Base-by-base conservation (phyloP, 2,888 invertebrate species). In the Orthonychiurus folsomi region DNA sequence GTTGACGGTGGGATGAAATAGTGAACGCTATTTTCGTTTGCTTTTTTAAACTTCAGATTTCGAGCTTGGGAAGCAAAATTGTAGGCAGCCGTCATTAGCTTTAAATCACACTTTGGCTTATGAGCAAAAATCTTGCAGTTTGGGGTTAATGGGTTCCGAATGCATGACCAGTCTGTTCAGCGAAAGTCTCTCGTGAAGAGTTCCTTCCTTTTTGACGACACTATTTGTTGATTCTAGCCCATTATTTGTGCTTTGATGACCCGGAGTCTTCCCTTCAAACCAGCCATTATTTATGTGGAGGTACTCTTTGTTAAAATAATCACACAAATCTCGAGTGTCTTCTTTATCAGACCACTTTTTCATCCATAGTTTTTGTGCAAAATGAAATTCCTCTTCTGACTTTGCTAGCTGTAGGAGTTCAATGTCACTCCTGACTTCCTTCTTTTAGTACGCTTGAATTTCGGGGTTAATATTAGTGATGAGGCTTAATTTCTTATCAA, bases 361-460 rank as follows among this genome's bases (percentile, higher is more conserved):
- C 52, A 12, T 9, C 9, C 5, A 52, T 20, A 52, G 24, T 12
- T 5, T 12, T 9, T 12, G 5, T n/a, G 21, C 52, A 9, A 12
- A 12, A 20, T 5, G 5, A 52, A 52, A 52, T 20, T 20, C 24
- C 5, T 12, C 5, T 52, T 52, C 52, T 21, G 20, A 21, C 3
- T 20, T 5, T 5, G 9, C 3, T 12, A 25, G 3, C n/a, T 56
- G 56, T n/a, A 56, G 24, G 12, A 21, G 5, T n/a, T 25, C 24
- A 24, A 56, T 56, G 56, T 56, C 56, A 12, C 20, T 53, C 53
- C 21, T n/a, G 21, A 53, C 56, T 25, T 56, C 24, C 26, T 21
- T 3, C 12, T 21, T 9, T 15, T 26, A 9, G 5, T 5, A 20
- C 56, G 52, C 3, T 9, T 12, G 21, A 9, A 25, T 56, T 56